Conservation (phyloP, 2,113 vertebrate species). For the Corythoichthys haematopterus region DNA sequence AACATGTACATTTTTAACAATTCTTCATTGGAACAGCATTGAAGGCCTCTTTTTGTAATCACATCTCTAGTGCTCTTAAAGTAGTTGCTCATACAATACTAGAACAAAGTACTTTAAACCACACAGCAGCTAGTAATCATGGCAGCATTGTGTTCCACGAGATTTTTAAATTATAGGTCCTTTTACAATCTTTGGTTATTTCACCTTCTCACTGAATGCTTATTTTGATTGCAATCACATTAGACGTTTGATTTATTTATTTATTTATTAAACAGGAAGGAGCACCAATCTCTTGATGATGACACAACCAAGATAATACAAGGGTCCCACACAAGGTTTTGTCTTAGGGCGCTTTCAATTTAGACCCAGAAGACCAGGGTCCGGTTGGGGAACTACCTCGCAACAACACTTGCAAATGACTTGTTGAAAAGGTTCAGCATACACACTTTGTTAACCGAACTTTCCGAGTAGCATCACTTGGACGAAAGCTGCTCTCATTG, state of each 20-base stretch:
- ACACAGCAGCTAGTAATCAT: neutral
- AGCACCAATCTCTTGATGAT: too few species aligned
- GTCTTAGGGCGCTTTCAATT: too few species aligned
- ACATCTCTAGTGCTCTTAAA: neutral
- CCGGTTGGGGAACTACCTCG: too few species aligned
- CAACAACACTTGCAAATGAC: too few species aligned
- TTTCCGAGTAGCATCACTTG: too few species aligned
- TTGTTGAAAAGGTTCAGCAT: too few species aligned
- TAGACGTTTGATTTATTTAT: neutral
- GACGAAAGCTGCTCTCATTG: too few species aligned
- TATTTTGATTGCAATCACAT: neutral
- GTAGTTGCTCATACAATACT: neutral
- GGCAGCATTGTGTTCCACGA: neutral
- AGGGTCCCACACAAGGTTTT: too few species aligned
- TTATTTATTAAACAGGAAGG: too few species aligned
- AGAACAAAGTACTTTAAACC: neutral
- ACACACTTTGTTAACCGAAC: too few species aligned
- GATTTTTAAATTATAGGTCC: neutral
- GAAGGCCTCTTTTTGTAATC: conserved; percentile 4
- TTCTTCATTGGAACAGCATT: conserved; percentile 10
- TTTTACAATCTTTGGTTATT: neutral
- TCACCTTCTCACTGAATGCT: neutral
- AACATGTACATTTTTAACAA: neutral
- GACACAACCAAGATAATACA: too few species aligned
- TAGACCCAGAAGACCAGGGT: too few species aligned